These are phyloP conservation scores for Muscicapa comitata DNA, from an alignment of 2,797 vertebrate species.

Conservation along the genomic window DNA sequence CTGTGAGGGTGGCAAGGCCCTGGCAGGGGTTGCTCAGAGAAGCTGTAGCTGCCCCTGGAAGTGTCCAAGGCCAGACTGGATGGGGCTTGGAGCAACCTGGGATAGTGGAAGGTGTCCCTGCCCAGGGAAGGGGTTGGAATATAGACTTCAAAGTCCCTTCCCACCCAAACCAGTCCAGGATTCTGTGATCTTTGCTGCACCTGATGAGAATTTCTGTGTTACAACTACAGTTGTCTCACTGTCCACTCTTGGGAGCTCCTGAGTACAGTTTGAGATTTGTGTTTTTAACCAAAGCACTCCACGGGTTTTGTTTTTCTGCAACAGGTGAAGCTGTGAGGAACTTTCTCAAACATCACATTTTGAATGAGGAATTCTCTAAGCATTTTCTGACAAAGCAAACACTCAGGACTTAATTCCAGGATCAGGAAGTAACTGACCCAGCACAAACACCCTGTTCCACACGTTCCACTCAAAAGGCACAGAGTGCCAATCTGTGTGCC, in stretches of 20 bases:
- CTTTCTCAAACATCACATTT: neutral
- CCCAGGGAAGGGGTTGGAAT: neutral
- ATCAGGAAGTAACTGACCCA: neutral
- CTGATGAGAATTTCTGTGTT: neutral
- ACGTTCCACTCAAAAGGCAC: neutral
- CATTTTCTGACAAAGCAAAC: neutral
- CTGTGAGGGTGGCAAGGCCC: neutral
- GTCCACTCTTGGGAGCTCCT: neutral
- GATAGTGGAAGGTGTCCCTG: neutral
- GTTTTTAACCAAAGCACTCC: neutral
- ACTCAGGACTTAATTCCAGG: neutral
- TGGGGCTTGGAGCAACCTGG: fast-evolving
- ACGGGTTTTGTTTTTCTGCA: neutral
- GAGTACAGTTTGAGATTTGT: neutral
- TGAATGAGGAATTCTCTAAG: neutral
- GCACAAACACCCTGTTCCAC: constrained; percentile 11
- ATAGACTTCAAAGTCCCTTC: neutral
- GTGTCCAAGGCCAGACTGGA: neutral
- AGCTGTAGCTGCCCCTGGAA: neutral
- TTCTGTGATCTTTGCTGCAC: neutral
- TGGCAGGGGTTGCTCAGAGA: neutral
- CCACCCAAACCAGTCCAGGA: neutral
- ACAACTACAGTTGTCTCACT: fast-evolving
- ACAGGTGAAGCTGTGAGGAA: neutral
- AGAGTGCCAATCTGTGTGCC: neutral